Conservation (phyloP, 2,888 invertebrate genomes). For the Pherbina coryleti region DNA sequence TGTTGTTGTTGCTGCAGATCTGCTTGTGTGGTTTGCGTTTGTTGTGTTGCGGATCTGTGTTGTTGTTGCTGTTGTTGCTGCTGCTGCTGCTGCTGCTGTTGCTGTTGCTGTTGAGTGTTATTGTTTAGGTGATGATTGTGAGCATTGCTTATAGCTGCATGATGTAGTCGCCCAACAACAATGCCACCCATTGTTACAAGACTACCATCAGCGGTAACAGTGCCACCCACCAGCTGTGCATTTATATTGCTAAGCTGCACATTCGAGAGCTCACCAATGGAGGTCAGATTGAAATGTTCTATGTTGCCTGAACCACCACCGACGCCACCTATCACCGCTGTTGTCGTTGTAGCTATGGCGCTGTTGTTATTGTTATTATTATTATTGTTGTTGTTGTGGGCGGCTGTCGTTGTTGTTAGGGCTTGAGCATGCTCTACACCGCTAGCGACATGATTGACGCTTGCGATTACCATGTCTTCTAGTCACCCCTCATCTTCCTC, state of each 20-base stretch:
- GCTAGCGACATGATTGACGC: conserved; percentile 54
- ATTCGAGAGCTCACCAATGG: conserved; percentile 59
- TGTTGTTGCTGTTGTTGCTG: conserved; percentile 36
- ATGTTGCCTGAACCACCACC: conserved; percentile 40
- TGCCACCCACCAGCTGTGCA: conserved; percentile 61
- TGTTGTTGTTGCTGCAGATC: conserved; percentile 48
- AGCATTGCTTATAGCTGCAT: conserved; percentile 46
- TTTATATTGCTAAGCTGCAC: conserved; percentile 52
- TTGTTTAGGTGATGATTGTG: conserved; percentile 23
- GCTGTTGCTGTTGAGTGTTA: conserved; percentile 43
- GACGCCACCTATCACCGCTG: conserved; percentile 43
- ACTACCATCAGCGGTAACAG: conserved; percentile 63
- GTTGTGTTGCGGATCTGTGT: conserved; percentile 39
- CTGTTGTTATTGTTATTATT: conserved; percentile 53
- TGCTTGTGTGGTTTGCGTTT: conserved; percentile 44
- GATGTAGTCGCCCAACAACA: conserved; percentile 61
- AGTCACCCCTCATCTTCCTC: conserved; percentile 70
- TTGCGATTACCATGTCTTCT: conserved; percentile 68
- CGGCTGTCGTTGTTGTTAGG: conserved; percentile 50
- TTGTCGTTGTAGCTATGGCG: conserved; percentile 50
- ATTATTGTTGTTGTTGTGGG: conserved; percentile 50
- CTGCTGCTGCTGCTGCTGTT: conserved; percentile 41
- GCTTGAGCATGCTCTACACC: conserved; percentile 46
- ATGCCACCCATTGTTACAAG: conserved; percentile 66
- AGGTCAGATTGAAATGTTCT: conserved; percentile 61